Conservation (phyloP, 1,140 invertebrate species). For the Heliconius eleuchia region DNA sequence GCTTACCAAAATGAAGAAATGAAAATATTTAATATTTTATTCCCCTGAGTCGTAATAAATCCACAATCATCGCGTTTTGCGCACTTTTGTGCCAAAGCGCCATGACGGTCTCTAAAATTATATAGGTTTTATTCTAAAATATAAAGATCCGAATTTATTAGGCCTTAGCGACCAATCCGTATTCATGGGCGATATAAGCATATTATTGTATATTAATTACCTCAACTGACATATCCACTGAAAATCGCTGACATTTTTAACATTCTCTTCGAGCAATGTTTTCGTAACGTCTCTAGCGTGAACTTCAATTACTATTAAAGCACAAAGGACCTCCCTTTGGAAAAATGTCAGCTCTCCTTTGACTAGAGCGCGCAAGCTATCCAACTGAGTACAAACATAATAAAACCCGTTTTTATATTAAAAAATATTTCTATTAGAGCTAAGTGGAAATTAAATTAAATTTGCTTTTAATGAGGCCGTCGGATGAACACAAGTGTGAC, state of each 20-base stretch:
- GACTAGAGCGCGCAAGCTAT: conserved; percentile 84
- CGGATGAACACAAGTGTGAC: no score
- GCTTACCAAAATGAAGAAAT: no score
- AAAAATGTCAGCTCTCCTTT: conserved; percentile 86
- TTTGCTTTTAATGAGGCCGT: no score
- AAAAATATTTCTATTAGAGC: neutral
- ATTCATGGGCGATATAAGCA: no score
- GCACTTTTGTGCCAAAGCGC: no score
- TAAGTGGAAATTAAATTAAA: neutral
- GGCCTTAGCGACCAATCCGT: no score
- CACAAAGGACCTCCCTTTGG: conserved; percentile 89
- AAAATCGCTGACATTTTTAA: conserved; percentile 87
- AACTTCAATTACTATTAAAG: conserved; percentile 92
- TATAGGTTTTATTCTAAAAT: no score
- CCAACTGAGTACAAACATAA: conserved; percentile 77
- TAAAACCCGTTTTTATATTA: neutral
- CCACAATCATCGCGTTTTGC: no score
- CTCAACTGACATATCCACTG: conserved; percentile 91
- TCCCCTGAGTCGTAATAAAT: no score
- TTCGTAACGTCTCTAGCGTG: conserved; percentile 93
- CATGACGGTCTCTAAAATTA: no score
- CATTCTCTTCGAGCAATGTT: conserved; percentile 83
- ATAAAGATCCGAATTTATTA: no score
- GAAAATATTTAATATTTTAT: no score
- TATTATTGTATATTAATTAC: conserved; percentile 79